Evolutionary conservation across 2,888 invertebrate species (phyloP).

Genomic region (Drosophila macrospina): DNA sequence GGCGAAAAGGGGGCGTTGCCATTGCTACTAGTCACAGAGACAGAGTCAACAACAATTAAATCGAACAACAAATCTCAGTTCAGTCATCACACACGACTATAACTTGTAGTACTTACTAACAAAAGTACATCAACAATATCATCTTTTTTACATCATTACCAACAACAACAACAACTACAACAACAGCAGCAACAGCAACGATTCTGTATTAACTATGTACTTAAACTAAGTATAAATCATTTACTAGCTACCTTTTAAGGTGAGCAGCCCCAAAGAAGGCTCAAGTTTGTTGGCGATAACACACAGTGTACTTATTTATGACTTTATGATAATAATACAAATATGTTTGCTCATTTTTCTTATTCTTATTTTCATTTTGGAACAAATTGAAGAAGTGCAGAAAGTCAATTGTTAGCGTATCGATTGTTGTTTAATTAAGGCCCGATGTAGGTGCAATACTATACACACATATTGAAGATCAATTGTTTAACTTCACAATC

Average conservation of each 20-base stretch:
- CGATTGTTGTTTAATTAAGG: constrained; percentile 74
- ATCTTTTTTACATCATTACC: constrained; percentile 44
- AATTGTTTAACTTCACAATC: constrained; percentile 41
- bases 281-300: constrained; percentile 50
- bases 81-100: constrained; percentile 38
- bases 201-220: constrained; percentile 75
- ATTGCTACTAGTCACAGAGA: constrained; percentile 66
- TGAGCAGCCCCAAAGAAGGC: constrained; percentile 20
- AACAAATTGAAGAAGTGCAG: constrained; percentile 48
- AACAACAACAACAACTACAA: constrained; percentile 33
- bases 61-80: constrained; percentile 54
- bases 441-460: constrained; percentile 32
- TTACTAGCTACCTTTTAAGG: constrained; percentile 17
- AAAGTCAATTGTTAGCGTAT: constrained; percentile 66
- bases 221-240: constrained; percentile 59
- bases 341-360: constrained; percentile 64
- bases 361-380: constrained; percentile 13
- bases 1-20: constrained; percentile 51
- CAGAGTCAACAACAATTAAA: constrained; percentile 46
- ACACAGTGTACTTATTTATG: constrained; percentile 37
- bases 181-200: constrained; percentile 43
- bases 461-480: constrained; percentile 25
- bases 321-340: constrained; percentile 37
- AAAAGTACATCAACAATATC: constrained; percentile 29
- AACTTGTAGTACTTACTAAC: constrained; percentile 55